Conservation (phyloP, 1,140 invertebrate species). For the Drosophila chauvacae region DNA sequence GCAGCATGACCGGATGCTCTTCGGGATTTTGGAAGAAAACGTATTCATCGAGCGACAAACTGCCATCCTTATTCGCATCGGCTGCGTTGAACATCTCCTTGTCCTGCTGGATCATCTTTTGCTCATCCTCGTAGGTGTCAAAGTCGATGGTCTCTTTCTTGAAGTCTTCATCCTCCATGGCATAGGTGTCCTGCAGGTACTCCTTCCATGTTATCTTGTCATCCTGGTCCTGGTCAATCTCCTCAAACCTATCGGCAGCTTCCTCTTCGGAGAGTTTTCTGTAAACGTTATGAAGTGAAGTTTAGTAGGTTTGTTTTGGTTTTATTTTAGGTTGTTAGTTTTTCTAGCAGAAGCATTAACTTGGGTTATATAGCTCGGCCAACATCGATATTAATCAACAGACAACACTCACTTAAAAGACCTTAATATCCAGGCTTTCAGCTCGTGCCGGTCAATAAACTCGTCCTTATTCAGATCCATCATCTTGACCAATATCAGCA, state of each 20-base stretch:
- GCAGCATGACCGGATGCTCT: constrained; percentile 95
- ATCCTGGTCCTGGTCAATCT: constrained; percentile 94
- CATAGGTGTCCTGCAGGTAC: constrained; percentile 93
- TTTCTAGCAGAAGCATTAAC: constrained; percentile 27
- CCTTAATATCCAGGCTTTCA: constrained; percentile 96
- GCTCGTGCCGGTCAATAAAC: constrained; percentile 91
- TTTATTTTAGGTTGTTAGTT: constrained; percentile 4
- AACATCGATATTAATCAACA: constrained; percentile 64
- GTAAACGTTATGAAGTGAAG: background rate
- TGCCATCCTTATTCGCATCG: constrained; percentile 93
- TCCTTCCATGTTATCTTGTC: constrained; percentile 94
- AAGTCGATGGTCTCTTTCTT: constrained; percentile 85
- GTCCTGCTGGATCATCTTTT: constrained; percentile 90
- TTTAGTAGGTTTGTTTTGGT: constrained; percentile 4
- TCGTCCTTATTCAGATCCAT: constrained; percentile 94
- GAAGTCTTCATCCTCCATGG: constrained; percentile 86
- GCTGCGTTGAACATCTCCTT: constrained; percentile 94
- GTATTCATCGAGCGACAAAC: constrained; percentile 92
- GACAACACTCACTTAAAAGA: constrained; percentile 92
- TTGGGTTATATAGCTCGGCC: constrained; percentile 24
- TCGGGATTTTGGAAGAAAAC: constrained; percentile 96
- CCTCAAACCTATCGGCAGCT: constrained; percentile 93
- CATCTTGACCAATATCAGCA: constrained; percentile 91
- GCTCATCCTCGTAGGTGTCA: constrained; percentile 84
- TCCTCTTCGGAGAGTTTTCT: constrained; percentile 95